Base-by-base conservation (phyloP, 2,113 vertebrate species). In the Beaufortia kweichowensis region DNA sequence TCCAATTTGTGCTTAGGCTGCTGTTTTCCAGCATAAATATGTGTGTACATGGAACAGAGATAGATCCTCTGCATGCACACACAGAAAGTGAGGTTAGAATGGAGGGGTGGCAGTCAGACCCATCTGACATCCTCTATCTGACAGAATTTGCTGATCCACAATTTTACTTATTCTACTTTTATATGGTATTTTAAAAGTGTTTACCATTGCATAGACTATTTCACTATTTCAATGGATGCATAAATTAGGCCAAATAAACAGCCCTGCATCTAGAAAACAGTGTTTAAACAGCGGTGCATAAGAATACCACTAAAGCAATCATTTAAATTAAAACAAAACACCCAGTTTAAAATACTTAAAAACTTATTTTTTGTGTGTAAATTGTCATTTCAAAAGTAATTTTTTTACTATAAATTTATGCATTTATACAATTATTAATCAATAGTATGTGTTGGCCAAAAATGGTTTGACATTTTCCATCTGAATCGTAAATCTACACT, bases 1-100 rank as follows among this genome's bases (percentile, higher is more conserved):
- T 86, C 81, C 76, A 75, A 67, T 83, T 84, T 84, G 82, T 84
- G 85, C 85, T 84, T 84, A 79, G 74, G 81, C 75, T 78, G 85
- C 78, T 84, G 81, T 86, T 86, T 86, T 81, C 56, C 31, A 21
- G 83, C 72, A 84, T 84, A 86, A 86, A 84, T 79, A 79, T 76
- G 79, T 81, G 76, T 79, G 81, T 79, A 81, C 77, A 79, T 81
- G 81, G 74, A 84, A 75, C 81, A 79, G 53, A 80, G 82, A 76
- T 82, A 74, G 76, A 77, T 81, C 62, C 59, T 74, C 69, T 70
- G 62, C 64, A 33, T 55, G 53, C 64, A 74, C 81, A 66, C 65
- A 78, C 66, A 60, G 70, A 75, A 77, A 72, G 56, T 29, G 28
- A 21, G 57, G 74, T 76, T 74, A 71, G 61, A 81, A 83, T 81